Conservation (phyloP, 2,888 invertebrate genomes). For the Drosophila formosana region DNA sequence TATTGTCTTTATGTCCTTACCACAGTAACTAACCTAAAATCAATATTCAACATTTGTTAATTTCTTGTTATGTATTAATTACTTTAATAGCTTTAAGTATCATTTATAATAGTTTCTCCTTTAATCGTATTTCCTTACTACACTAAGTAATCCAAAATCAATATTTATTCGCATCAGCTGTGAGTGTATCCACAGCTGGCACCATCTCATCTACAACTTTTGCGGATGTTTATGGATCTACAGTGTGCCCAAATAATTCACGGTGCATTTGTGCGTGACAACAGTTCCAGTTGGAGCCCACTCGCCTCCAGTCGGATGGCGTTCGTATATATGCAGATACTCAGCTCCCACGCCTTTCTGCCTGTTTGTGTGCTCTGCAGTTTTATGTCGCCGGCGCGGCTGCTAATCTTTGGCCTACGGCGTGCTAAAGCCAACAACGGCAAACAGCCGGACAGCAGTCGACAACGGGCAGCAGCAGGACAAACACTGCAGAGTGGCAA, state of each 20-base stretch:
- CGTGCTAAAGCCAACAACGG: constrained; percentile 58
- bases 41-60: too few relatives aligned
- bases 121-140: too few relatives aligned
- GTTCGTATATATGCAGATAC: constrained; percentile 8
- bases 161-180: too few relatives aligned
- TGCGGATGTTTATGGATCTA: constrained; percentile 20
- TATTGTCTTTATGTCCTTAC: too few relatives aligned
- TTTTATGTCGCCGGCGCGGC: constrained; percentile 64
- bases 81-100: too few relatives aligned
- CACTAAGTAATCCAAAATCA: too few relatives aligned
- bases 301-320: constrained; percentile 11
- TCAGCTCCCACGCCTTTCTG: background rate
- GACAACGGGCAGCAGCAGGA: constrained; percentile 2
- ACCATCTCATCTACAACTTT: constrained; percentile 9
- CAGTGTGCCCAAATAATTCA: constrained; percentile 59
- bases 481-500: constrained; percentile 29
- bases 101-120: too few relatives aligned
- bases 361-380: constrained; percentile 54
- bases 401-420: constrained; percentile 73
- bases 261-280: constrained; percentile 40
- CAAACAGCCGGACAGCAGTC: constrained; percentile 33
- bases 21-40: too few relatives aligned
- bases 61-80: too few relatives aligned
- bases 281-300: background rate
- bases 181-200: constrained; percentile 1